Evolutionary conservation across 1,140 invertebrate genomes (phyloP).

Genomic region (Platorchestia sp.): DNA sequence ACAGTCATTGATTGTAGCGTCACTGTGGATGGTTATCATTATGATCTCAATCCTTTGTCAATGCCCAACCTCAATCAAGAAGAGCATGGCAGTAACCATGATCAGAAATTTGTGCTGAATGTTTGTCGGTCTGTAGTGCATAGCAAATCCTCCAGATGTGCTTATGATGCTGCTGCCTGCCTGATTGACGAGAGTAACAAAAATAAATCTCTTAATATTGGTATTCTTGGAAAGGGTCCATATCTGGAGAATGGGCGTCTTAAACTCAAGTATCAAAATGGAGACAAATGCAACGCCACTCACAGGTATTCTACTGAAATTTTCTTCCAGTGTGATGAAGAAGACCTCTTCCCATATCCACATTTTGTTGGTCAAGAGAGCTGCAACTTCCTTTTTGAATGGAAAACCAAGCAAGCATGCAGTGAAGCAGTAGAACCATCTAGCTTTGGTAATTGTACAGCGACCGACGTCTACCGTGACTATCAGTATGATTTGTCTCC

Average conservation of each 20-base stretch:
- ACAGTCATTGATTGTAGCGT: constrained; percentile 63
- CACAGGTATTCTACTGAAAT: constrained; percentile 60
- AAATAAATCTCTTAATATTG: constrained; percentile 62
- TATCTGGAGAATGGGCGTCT: constrained; percentile 61
- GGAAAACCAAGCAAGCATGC: constrained; percentile 62
- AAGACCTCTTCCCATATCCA: constrained; percentile 60
- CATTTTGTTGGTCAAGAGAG: constrained; percentile 58
- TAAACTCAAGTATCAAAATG: constrained; percentile 62
- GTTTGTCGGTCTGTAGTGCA: constrained; percentile 66
- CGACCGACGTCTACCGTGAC: constrained; percentile 48
- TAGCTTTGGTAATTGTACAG: constrained; percentile 58
- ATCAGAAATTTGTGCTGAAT: constrained; percentile 64
- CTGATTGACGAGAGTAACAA: constrained; percentile 60
- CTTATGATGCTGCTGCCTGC: constrained; percentile 64
- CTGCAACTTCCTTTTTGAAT: constrained; percentile 64
- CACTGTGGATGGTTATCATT: constrained; percentile 48
- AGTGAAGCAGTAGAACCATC: constrained; percentile 43
- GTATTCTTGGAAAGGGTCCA: constrained; percentile 61
- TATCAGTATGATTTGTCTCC: constrained; percentile 63
- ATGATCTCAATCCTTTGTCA: constrained; percentile 63
- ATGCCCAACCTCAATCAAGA: constrained; percentile 61
- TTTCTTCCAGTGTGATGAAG: constrained; percentile 62
- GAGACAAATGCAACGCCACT: constrained; percentile 59
- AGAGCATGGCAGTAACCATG: constrained; percentile 48
- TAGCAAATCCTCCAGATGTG: constrained; percentile 62